A percentile compares a stretch with the other conserved stretches of the same genome.
Evolutionary conservation across 2,113 vertebrate species (phyloP).

Genomic region (Chinchilla lanigera): DNA sequence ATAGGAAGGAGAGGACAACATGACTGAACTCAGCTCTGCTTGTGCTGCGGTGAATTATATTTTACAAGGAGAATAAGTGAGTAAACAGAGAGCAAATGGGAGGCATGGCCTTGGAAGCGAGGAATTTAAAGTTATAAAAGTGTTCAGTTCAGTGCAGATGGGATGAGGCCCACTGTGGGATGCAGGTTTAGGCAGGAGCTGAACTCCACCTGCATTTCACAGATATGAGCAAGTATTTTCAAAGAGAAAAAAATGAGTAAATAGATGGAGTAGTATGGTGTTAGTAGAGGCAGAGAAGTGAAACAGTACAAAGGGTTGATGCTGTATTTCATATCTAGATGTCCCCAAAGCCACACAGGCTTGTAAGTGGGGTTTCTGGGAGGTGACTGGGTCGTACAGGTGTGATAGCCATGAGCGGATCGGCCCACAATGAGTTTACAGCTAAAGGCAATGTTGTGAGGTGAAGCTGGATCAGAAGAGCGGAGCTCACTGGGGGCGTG

Average conservation of each 20-base stretch:
- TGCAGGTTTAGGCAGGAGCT: neutral
- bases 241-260: neutral
- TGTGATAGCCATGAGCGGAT: neutral
- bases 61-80: neutral
- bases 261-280: neutral
- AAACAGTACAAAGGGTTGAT: neutral
- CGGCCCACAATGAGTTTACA: neutral
- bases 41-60: neutral
- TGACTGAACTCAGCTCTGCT: neutral
- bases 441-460: neutral
- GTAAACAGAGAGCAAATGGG: neutral
- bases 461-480: neutral
- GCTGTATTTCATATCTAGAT: neutral
- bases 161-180: neutral
- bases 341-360: neutral
- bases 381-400: too few relatives aligned
- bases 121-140: neutral
- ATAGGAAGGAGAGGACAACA: neutral
- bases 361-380: neutral
- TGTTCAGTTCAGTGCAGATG: neutral
- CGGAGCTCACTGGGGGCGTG: neutral
- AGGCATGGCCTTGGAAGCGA: neutral
- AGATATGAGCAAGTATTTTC: neutral
- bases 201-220: neutral
- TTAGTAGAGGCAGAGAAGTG: neutral